Conservation (phyloP, 1,140 invertebrate species). For the Microplitis mediator region DNA sequence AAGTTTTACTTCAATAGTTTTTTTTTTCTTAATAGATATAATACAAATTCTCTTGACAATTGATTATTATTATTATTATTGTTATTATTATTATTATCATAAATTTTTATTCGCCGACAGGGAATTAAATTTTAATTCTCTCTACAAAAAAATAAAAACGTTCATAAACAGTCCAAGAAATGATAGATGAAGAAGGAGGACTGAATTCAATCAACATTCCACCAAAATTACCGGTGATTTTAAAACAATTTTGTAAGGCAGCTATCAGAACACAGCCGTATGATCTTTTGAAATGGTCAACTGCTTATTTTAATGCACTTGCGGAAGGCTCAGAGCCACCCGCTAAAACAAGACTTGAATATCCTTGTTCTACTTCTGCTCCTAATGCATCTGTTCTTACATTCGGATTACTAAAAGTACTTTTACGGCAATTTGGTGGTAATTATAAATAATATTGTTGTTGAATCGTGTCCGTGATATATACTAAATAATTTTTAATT, state of each 20-base stretch:
- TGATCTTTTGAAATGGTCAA: slow-evolving; percentile 85
- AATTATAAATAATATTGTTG: slow-evolving; percentile 23
- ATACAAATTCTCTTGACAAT: no score
- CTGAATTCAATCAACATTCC: slow-evolving; percentile 72
- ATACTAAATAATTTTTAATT: no score
- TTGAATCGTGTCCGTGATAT: no score
- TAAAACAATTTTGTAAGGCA: slow-evolving; percentile 90
- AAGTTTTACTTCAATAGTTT: no score
- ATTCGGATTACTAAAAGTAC: slow-evolving; percentile 76
- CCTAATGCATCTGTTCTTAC: slow-evolving; percentile 72
- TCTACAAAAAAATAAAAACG: neutral
- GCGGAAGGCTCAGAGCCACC: slow-evolving; percentile 71
- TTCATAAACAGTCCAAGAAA: neutral
- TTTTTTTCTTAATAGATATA: no score
- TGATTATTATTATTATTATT: neutral
- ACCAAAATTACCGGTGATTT: slow-evolving; percentile 79
- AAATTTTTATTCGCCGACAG: neutral
- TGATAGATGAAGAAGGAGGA: slow-evolving; percentile 1
- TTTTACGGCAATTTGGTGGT: slow-evolving; percentile 74
- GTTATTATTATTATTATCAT: neutral
- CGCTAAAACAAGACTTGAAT: slow-evolving; percentile 78
- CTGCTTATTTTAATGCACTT: slow-evolving; percentile 76
- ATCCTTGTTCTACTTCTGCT: slow-evolving; percentile 58
- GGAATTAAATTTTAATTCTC: neutral
- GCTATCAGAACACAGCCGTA: slow-evolving; percentile 88